phyloP scores from a whole-genome alignment of 37 sponge, comb jelly and placozoan species.

The Chondrilla cf. caribensis region DNA sequence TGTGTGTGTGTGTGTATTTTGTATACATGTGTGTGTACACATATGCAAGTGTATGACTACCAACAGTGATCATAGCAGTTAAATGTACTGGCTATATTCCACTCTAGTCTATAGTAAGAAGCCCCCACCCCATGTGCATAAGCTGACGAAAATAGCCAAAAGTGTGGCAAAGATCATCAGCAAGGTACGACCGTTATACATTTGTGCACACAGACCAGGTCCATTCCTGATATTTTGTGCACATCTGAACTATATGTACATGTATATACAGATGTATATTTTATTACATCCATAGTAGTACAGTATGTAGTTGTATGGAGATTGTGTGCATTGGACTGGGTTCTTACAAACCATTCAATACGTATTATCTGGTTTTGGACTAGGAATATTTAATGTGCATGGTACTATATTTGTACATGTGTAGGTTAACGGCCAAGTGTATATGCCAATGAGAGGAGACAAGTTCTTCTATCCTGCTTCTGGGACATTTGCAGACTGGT shows the following conservation, averaged over 20 bases:
- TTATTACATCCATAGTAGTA: no score
- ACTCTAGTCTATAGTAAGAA: no score
- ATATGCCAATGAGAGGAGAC: neutral
- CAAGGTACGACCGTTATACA: neutral
- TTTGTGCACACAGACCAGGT: neutral
- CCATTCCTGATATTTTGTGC: no score
- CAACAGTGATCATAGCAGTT: no score
- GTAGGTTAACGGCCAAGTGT: neutral
- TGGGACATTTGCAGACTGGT: conserved; percentile 78
- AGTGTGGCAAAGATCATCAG: neutral
- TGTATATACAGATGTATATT: no score
- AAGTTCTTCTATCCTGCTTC: conserved; percentile 45
- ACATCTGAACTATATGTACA: neutral
- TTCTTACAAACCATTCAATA: no score
- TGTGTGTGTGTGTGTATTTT: no score
- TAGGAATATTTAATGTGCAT: no score
- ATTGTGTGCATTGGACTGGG: no score
- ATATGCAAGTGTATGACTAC: neutral
- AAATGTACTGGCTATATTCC: neutral
- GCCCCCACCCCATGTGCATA: neutral
- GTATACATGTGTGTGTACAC: no score
- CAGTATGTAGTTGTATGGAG: no score
- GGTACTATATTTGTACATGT: neutral
- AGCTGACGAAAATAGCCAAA: neutral
- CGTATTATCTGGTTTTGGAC: no score